Evolutionary conservation across 2,113 vertebrate species (phyloP).

Genomic region (Abramis brama): DNA sequence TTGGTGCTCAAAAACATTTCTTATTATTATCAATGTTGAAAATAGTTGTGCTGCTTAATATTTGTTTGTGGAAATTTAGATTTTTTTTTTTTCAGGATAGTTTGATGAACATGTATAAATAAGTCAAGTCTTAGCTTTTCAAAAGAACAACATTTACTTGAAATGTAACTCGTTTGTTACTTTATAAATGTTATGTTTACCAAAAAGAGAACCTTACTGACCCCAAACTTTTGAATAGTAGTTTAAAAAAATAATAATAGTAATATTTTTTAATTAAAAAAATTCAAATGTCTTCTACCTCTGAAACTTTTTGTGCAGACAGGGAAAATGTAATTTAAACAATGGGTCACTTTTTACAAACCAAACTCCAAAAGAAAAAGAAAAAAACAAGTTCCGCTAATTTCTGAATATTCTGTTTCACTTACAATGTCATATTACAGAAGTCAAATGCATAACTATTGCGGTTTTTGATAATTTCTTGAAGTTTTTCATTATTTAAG

Average conservation of each 20-base stretch:
- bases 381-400: not conserved
- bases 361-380: not conserved
- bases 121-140: too few species aligned
- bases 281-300: not conserved
- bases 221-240: not conserved
- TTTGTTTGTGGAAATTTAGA: not conserved
- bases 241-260: too few species aligned
- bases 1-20: not conserved
- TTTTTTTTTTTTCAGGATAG: not conserved
- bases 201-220: too few species aligned
- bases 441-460: not conserved
- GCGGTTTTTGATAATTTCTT: not conserved
- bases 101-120: not conserved
- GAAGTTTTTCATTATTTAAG: not conserved
- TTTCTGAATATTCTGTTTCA: not conserved
- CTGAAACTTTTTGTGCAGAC: not conserved
- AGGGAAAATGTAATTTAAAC: not conserved
- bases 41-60: not conserved
- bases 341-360: not conserved
- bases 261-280: not conserved
- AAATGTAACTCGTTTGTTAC: not conserved
- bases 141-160: not conserved
- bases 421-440: not conserved
- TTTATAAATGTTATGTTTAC: not conserved
- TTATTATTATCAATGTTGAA: not conserved